phyloP scores from a whole-genome alignment of 2,888 invertebrate species.

The Callyntrura guangdongensis region DNA sequence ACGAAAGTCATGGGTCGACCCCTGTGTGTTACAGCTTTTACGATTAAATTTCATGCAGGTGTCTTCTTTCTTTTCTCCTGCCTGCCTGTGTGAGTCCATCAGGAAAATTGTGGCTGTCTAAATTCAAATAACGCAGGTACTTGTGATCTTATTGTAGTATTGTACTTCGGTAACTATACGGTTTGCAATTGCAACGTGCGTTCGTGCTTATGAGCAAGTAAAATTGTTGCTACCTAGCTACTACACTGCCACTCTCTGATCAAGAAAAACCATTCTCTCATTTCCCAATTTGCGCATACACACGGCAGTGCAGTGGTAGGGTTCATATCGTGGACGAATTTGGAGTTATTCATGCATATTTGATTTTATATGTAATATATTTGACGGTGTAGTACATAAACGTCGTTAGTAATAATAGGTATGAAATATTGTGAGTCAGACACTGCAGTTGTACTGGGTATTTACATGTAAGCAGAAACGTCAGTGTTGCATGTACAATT shows the following conservation, averaged over 20 bases:
- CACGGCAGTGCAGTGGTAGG: background rate
- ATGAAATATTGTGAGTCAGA: background rate
- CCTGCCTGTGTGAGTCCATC: background rate
- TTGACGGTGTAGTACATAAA: background rate
- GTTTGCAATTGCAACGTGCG: background rate
- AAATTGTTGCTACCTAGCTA: background rate
- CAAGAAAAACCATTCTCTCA: background rate
- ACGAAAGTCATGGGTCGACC: conserved; percentile 71
- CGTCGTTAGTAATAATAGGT: background rate
- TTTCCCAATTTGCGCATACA: background rate
- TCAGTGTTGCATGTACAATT: background rate
- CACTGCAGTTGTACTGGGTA: background rate
- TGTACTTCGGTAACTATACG: background rate
- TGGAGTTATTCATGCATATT: conserved; percentile 61
- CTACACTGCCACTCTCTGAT: background rate
- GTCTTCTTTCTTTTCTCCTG: background rate
- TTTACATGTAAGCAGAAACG: background rate
- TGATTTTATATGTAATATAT: conserved; percentile 35
- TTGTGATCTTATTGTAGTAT: background rate
- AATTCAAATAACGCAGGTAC: background rate
- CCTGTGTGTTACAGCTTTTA: background rate
- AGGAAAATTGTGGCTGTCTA: conserved; percentile 32
- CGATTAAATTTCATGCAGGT: background rate
- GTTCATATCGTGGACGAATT: background rate
- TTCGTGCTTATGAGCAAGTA: background rate